A percentile compares a stretch with the other conserved stretches of the same genome.
phyloP scores from a whole-genome alignment of 2,888 invertebrate genomes.

The Craniophora ligustri region DNA sequence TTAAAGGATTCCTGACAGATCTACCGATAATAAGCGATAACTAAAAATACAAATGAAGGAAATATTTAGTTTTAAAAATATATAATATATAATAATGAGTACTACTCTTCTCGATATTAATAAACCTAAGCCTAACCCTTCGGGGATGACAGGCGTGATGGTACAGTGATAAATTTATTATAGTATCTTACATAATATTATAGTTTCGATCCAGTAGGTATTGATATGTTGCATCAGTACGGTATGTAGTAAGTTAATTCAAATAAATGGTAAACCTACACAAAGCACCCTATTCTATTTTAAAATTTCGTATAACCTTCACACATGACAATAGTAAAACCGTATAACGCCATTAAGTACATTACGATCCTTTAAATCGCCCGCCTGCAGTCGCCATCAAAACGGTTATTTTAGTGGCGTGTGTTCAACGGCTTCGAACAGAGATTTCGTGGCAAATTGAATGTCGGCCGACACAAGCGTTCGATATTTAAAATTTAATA shows the following conservation, averaged over 20 bases:
- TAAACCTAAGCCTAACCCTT: too few species aligned
- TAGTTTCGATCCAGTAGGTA: too few species aligned
- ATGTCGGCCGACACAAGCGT: constrained; percentile 68
- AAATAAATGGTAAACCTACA: too few species aligned
- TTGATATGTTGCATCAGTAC: too few species aligned
- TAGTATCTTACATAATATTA: too few species aligned
- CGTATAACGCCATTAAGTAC: constrained; percentile 40
- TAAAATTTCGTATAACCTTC: constrained; percentile 32
- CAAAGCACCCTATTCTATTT: constrained; percentile 9
- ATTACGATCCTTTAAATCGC: constrained; percentile 52
- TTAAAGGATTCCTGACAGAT: constrained; percentile 32
- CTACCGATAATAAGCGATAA: constrained; percentile 21
- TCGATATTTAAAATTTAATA: constrained; percentile 87
- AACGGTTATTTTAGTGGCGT: constrained; percentile 69
- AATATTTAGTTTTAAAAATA: neutral
- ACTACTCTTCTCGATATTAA: too few species aligned
- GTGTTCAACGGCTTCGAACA: constrained; percentile 62
- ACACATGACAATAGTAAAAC: constrained; percentile 42
- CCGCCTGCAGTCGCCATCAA: constrained; percentile 49
- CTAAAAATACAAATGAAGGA: constrained; percentile 1
- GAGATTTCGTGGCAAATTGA: constrained; percentile 79
- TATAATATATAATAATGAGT: neutral
- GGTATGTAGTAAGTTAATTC: too few species aligned
- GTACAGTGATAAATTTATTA: too few species aligned
- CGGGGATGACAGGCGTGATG: too few species aligned